Conservation (phyloP, 2,797 vertebrate genomes). For the Salarias fasciatus region DNA sequence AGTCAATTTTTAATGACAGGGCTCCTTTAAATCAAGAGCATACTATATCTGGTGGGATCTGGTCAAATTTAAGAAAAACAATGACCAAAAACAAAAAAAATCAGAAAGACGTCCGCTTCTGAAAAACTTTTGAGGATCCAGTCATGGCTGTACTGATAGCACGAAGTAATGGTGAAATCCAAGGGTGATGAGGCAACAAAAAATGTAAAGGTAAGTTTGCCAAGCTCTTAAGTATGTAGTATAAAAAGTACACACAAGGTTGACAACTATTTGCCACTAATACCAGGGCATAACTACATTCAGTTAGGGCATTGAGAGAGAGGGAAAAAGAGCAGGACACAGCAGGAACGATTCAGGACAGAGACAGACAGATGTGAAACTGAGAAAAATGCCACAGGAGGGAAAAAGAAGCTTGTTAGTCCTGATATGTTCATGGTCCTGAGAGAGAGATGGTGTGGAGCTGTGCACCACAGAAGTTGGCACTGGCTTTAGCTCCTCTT, state of each 20-base stretch:
- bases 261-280: slow-evolving; percentile 8
- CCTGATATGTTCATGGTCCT: slow-evolving; percentile 65
- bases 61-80: no score
- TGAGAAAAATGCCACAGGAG: slow-evolving; percentile 43
- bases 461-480: slow-evolving; percentile 58
- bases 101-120: no score
- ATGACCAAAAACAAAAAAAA: no score
- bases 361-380: slow-evolving; percentile 54
- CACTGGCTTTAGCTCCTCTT: slow-evolving; percentile 72
- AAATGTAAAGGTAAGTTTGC: no score
- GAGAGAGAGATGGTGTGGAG: slow-evolving; percentile 57
- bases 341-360: slow-evolving; percentile 38
- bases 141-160: no score
- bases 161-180: no score
- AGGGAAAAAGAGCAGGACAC: slow-evolving; percentile 21
- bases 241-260: background rate
- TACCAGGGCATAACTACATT: slow-evolving; percentile 20
- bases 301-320: slow-evolving; percentile 18
- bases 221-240: no score
- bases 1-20: no score
- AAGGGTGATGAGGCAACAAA: no score
- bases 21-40: no score
- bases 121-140: no score
- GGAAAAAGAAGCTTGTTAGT: slow-evolving; percentile 60
- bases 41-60: no score